Evolutionary conservation across 2,113 vertebrate genomes (phyloP), one percentile per base, ranked within the genome.

Genomic region (Macheiramphus alcinus): DNA sequence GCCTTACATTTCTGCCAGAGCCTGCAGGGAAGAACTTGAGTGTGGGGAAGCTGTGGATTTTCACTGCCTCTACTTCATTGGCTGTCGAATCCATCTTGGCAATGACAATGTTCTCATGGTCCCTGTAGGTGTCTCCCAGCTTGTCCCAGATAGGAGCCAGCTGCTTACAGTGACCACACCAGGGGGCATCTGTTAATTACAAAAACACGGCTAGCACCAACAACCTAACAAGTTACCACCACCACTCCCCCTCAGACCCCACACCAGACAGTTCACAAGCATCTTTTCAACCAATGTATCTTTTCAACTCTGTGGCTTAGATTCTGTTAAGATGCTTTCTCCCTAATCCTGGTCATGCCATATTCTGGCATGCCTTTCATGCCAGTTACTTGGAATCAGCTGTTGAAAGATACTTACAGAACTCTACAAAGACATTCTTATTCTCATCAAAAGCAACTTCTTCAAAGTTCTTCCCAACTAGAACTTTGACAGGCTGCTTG

Each of bases 101-200:
- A 68, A 99, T 99, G 45, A 99, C 32, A 3, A 98, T 97, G 67
- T 98, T 98, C 13, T 98, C 94, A 0, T 98, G 98, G 97, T 99
- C 98, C 96, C 98, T 98, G 90, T 98, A 99, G 32, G 98, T 99
- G 97, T 99, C 99, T 45, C 99, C 99, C 86, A 99, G 98, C 89
- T 99, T 99, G 72, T 99, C 99, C 99, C 99, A 99, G 95, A 99
- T 99, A 13, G 99, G 99, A 45, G 99, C 98, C 95, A 99, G 97
- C 97, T 99, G 99, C 96, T 99, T 99, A 97, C 99, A 99, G 98
- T 99, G 99, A 81, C 99, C 99, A 45, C 99, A 99, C 99, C 99
- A 99, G 1, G 99, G 99, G 42, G 99, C 99, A 96, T 99, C 99
- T 99, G 96, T 36, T 75, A 72, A 93, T 76, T 14, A 89, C 38